Percentiles rank a stretch among this genome's conserved stretches.
These are phyloP conservation scores for Paramisgurnus dabryanus DNA, from an alignment of 2,113 vertebrate genomes.

Conservation along the genomic window DNA sequence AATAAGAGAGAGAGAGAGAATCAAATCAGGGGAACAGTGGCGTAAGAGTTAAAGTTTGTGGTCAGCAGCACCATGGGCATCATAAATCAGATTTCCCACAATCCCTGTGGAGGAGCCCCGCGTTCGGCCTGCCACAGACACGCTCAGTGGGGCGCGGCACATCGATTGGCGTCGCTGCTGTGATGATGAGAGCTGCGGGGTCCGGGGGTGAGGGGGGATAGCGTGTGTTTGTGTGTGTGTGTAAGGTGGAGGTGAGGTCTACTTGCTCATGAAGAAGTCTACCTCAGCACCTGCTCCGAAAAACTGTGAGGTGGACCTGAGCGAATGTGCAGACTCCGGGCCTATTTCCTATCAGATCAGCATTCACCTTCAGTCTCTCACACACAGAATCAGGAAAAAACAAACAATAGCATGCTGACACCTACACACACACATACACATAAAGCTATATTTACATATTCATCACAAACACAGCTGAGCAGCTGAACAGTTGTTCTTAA, in stretches of 20 bases:
- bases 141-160: conserved; percentile 77
- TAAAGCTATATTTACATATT: conserved; percentile 44
- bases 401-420: conserved; percentile 51
- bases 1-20: conserved; percentile 27
- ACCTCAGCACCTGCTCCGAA: conserved; percentile 58
- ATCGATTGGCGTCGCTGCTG: conserved; percentile 78
- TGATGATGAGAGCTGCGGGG: conserved; percentile 76
- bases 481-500: conserved; percentile 20
- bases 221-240: conserved; percentile 23
- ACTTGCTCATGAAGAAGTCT: conserved; percentile 55
- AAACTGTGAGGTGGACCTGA: conserved; percentile 46
- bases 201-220: conserved; percentile 63
- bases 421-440: conserved; percentile 21
- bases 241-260: conserved; percentile 19
- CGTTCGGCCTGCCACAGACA: conserved; percentile 73
- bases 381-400: conserved; percentile 59
- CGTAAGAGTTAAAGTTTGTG: conserved; percentile 67
- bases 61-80: conserved; percentile 79
- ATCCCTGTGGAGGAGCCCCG: conserved; percentile 76
- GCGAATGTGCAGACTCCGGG: conserved; percentile 71
- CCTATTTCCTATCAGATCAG: conserved; percentile 73
- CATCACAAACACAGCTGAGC: conserved; percentile 46
- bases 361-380: conserved; percentile 63
- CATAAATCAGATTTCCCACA: conserved; percentile 85
- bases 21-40: conserved; percentile 37